phyloP scores from a whole-genome alignment of 2,888 invertebrate genomes.

The Noctua janthe region DNA sequence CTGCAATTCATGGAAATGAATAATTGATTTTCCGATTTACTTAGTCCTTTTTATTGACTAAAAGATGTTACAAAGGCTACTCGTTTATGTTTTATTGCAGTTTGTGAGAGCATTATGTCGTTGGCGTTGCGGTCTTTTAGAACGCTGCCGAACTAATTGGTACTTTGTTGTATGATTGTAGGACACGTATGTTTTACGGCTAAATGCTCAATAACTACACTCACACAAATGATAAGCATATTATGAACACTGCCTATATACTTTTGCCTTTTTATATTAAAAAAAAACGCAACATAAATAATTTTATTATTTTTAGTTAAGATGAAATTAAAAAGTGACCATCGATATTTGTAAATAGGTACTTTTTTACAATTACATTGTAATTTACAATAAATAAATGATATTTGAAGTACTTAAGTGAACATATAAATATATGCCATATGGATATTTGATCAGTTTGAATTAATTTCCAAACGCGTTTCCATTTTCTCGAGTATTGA shows the following conservation, averaged over 20 bases:
- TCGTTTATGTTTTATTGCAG: constrained; percentile 34
- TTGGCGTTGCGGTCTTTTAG: background rate
- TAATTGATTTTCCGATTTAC: constrained; percentile 18
- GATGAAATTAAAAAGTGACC: constrained; percentile 51
- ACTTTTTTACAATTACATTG: constrained; percentile 55
- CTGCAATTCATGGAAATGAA: constrained; percentile 34
- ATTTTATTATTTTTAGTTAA: constrained; percentile 39
- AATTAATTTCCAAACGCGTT: constrained; percentile 52
- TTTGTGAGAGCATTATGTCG: constrained; percentile 17
- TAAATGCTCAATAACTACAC: constrained; percentile 27
- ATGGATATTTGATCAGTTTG: constrained; percentile 58
- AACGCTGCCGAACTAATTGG: constrained; percentile 6
- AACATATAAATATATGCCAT: constrained; percentile 64
- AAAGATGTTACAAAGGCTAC: constrained; percentile 8
- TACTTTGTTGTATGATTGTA: constrained; percentile 27
- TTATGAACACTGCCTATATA: constrained; percentile 45
- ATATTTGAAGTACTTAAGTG: constrained; percentile 60
- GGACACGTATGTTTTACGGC: background rate
- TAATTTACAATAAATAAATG: constrained; percentile 60
- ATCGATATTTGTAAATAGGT: constrained; percentile 61
- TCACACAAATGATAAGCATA: constrained; percentile 21
- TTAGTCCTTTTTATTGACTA: constrained; percentile 27
- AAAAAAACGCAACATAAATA: constrained; percentile 34
- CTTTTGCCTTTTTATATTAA: constrained; percentile 20
- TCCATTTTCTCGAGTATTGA: constrained; percentile 37